Evolutionary conservation across 2,113 vertebrate genomes (phyloP), one percentile per base, ranked within the genome.

Genomic region (Maccullochella peelii): DNA sequence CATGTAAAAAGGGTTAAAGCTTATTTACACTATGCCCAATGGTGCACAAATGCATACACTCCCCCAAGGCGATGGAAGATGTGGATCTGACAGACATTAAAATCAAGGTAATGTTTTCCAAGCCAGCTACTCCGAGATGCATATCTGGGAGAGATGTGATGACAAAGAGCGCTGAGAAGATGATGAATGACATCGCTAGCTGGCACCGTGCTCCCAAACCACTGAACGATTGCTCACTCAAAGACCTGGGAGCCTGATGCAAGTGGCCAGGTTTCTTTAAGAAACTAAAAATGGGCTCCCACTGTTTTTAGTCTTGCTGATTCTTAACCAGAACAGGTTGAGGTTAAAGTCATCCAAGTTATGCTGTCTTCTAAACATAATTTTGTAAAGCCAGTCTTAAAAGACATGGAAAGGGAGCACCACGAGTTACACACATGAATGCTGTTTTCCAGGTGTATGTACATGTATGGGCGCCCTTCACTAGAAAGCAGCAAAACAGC

Each of bases 11-110:
- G 4, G 14, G 27, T 76, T 52, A 61, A n/a, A 75, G 47, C 5
- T 50, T 55, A 90, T 87, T 50, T 61, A 47, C 44, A 47, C 14
- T 47, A 86, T 81, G 38, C 67, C 52, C 25, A 63, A n/a, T 6
- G 10, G n/a, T 40, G 33, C 68, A 71, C 66, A 76, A 14, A 82
- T 25, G 66, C 70, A 77, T 6, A 20, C 72, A 63, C 30, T 36
- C 65, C 61, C 66, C 61, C 8, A n/a, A 49, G 52, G 58, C 16
- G 25, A 58, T 27, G n/a, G 38, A 42, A 62, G 75, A 84, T 69
- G 44, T 68, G 67, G 20, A 30, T 79, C 83, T 88, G 82, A 94
- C 59, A 85, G 89, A 82, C 82, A 75, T 78, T 79, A 61, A 80
- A 71, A 91, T 90, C 65, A 88, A 80, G 59, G 70, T 21, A 18